Evolutionary conservation across 1,140 invertebrate genomes (phyloP).

Genomic region (Agraylea sexmaculata): DNA sequence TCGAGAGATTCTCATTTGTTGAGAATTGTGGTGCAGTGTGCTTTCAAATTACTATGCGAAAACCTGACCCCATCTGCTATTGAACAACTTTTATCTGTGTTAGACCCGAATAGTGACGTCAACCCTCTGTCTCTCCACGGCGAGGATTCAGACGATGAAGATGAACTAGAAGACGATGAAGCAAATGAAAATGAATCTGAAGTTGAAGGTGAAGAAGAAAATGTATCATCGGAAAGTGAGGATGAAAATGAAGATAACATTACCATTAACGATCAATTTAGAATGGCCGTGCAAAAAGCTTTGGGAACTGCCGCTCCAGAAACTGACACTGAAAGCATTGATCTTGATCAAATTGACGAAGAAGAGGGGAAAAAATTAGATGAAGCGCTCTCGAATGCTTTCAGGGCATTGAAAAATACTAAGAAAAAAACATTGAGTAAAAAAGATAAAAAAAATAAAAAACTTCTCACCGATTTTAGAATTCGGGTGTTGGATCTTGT

Average conservation of each 20-base stretch:
- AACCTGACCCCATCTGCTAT: conserved; percentile 54
- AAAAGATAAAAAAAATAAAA: conserved; percentile 52
- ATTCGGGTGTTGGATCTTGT: conserved; percentile 57
- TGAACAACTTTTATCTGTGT: conserved; percentile 59
- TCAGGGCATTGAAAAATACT: conserved; percentile 51
- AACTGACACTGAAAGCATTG: conserved; percentile 56
- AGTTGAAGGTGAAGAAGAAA: conserved; percentile 31
- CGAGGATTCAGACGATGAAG: conserved; percentile 35
- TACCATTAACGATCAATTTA: conserved; percentile 51
- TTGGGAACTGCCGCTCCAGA: conserved; percentile 42
- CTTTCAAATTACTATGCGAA: conserved; percentile 60
- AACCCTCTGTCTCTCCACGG: conserved; percentile 42
- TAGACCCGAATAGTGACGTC: conserved; percentile 51
- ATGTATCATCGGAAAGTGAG: conserved; percentile 29
- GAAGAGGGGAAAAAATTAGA: conserved; percentile 61
- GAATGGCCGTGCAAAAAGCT: conserved; percentile 51
- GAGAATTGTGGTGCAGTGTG: conserved; percentile 52
- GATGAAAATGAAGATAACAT: conserved; percentile 48
- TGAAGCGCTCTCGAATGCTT: conserved; percentile 54
- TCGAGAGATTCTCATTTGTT: conserved; percentile 57
- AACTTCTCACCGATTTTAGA: conserved; percentile 55
- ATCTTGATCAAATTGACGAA: conserved; percentile 64
- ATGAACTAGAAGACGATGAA: conserved; percentile 26
- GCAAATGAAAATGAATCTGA: conserved; percentile 27
- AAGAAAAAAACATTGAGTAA: conserved; percentile 44